These are phyloP conservation scores for Eulithis testata DNA, from an alignment of 2,888 invertebrate species.

Conservation along the genomic window DNA sequence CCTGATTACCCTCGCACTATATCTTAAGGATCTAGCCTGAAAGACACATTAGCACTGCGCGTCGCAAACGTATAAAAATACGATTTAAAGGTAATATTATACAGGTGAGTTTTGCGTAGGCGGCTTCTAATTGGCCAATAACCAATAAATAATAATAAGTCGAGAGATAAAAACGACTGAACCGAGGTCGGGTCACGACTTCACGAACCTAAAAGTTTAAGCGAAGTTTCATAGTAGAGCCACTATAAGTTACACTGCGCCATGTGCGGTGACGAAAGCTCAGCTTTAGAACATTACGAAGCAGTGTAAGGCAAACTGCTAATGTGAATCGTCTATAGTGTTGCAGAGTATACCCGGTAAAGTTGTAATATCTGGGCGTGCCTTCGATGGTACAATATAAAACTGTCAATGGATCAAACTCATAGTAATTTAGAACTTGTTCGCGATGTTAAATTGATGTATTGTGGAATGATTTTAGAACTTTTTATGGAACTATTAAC, in stretches of 20 bases:
- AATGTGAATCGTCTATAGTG: no score
- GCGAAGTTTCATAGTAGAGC: not conserved
- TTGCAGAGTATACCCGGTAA: slow-evolving; percentile 6
- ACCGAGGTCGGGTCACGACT: slow-evolving; percentile 39
- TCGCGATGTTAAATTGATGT: slow-evolving; percentile 28
- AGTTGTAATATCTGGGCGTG: slow-evolving; percentile 43
- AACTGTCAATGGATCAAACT: slow-evolving; percentile 42
- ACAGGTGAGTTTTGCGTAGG: slow-evolving; percentile 34
- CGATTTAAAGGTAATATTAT: slow-evolving; percentile 31
- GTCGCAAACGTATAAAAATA: slow-evolving; percentile 25
- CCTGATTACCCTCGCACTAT: slow-evolving; percentile 27
- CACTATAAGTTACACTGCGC: no score
- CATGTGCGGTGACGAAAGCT: no score
- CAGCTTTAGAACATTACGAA: no score
- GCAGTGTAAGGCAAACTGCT: no score
- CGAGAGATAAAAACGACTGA: slow-evolving; percentile 2
- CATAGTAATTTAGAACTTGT: slow-evolving; percentile 36
- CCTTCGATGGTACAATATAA: slow-evolving; percentile 30
- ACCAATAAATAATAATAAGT: slow-evolving; percentile 17
- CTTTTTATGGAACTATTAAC: slow-evolving; percentile 24
- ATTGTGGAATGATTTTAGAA: slow-evolving; percentile 24
- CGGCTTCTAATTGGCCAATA: slow-evolving; percentile 41
- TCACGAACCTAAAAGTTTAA: slow-evolving; percentile 33
- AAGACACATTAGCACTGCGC: slow-evolving; percentile 28
- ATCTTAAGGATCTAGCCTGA: slow-evolving; percentile 32